phyloP scores from a whole-genome alignment of 2,888 invertebrate genomes.

The Stenotaenia linearis region DNA sequence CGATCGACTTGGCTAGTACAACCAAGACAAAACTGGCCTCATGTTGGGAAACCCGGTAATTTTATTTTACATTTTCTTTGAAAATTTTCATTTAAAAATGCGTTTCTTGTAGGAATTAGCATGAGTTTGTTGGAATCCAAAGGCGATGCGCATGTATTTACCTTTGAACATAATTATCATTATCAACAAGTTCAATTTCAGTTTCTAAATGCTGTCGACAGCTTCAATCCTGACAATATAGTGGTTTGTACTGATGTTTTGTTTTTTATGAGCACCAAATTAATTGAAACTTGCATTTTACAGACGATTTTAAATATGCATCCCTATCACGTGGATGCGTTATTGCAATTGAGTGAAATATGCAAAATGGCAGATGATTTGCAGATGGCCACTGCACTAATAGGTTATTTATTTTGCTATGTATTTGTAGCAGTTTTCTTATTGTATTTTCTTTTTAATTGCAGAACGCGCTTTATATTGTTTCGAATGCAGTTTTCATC shows the following conservation, averaged over 20 bases:
- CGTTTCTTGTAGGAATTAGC: constrained; percentile 55
- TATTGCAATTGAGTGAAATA: constrained; percentile 73
- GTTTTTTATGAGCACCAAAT: too few species aligned
- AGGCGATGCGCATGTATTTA: constrained; percentile 59
- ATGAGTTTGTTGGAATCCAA: constrained; percentile 60
- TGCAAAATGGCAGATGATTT: constrained; percentile 72
- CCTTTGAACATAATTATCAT: constrained; percentile 65
- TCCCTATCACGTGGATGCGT: constrained; percentile 73
- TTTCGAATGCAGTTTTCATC: constrained; percentile 71
- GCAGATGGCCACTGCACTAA: constrained; percentile 68
- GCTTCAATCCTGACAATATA: constrained; percentile 69
- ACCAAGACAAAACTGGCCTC: constrained; percentile 67
- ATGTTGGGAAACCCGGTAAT: constrained; percentile 60
- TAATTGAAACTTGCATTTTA: constrained; percentile 35
- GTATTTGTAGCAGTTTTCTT: too few species aligned
- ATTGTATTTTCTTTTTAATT: too few species aligned
- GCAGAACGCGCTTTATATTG: constrained; percentile 68
- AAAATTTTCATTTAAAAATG: neutral
- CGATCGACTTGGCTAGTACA: constrained; percentile 59
- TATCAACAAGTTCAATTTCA: constrained; percentile 68
- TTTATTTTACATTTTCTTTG: neutral
- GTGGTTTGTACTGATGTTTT: too few species aligned
- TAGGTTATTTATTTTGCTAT: too few species aligned
- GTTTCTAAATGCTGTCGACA: constrained; percentile 72
- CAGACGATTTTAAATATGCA: constrained; percentile 64